A percentile compares a stretch with the other conserved stretches of the same genome.
phyloP scores from a whole-genome alignment of 2,797 vertebrate species.

The Aratinga solstitialis region DNA sequence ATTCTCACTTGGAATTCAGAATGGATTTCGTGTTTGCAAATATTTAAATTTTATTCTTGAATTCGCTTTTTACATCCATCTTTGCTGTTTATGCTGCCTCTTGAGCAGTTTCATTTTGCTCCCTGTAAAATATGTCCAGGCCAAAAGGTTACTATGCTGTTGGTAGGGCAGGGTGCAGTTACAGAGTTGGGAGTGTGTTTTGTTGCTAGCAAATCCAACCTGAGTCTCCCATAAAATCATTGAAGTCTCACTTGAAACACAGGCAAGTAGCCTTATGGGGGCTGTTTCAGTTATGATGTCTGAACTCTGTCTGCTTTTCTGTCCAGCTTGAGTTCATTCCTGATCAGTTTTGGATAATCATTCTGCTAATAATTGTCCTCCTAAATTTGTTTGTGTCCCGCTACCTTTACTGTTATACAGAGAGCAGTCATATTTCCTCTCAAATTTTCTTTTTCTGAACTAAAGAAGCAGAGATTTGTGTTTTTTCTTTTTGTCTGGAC shows the following conservation, averaged over 20 bases:
- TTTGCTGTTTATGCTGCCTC: neutral
- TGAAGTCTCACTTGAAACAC: neutral
- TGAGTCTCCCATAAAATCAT: neutral
- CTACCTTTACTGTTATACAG: neutral
- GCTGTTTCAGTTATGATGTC: neutral
- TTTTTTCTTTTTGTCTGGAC: neutral
- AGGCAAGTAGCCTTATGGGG: neutral
- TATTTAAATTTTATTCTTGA: neutral
- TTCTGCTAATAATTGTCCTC: neutral
- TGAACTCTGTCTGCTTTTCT: neutral
- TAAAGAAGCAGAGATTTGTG: neutral
- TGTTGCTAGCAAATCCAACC: neutral
- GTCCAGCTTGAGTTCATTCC: neutral
- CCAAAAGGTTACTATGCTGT: neutral
- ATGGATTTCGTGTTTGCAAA: neutral
- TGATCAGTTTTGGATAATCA: neutral
- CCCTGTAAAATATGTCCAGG: neutral
- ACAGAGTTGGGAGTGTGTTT: neutral
- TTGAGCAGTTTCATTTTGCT: neutral
- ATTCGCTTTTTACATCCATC: neutral
- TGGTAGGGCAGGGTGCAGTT: neutral
- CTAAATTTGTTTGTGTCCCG: neutral
- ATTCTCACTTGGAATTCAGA: neutral
- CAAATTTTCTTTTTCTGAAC: neutral
- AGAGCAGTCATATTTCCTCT: neutral